Evolutionary conservation across 2,113 vertebrate genomes (phyloP).

Genomic region (Mola mola): DNA sequence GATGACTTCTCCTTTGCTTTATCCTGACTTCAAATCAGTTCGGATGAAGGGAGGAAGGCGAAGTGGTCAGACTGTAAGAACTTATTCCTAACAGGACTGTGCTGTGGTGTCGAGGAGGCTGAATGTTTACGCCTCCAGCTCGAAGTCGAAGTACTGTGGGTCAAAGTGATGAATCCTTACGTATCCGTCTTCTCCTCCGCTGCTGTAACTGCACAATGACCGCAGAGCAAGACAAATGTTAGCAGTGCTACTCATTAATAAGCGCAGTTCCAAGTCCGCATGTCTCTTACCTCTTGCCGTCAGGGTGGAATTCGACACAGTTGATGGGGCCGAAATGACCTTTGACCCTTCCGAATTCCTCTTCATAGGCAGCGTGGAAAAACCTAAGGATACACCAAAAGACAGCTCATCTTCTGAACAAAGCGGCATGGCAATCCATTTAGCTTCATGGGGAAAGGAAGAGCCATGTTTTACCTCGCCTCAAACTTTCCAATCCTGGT

Average conservation of each 20-base stretch:
- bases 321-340: conserved; percentile 98
- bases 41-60: neutral
- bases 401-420: neutral
- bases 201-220: conserved; percentile 89
- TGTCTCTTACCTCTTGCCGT: conserved; percentile 91
- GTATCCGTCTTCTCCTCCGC: conserved; percentile 96
- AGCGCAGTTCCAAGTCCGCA: accelerated
- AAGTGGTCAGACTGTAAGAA: neutral
- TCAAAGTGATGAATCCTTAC: conserved; percentile 97
- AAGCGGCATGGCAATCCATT: too few species aligned
- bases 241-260: neutral
- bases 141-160: conserved; percentile 97
- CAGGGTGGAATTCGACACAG: conserved; percentile 96
- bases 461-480: conserved; percentile 83
- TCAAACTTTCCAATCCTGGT: conserved; percentile 99
- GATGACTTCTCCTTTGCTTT: too few species aligned
- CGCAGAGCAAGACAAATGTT: neutral
- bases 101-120: neutral
- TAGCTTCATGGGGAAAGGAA: too few species aligned
- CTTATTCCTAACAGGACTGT: conserved; percentile 13
- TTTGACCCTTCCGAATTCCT: conserved; percentile 97
- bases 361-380: conserved; percentile 96
- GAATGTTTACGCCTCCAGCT: conserved; percentile 87
- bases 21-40: conserved; percentile 8
- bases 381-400: conserved; percentile 80